A percentile compares a stretch with the other conserved stretches of the same genome.
phyloP scores from a whole-genome alignment of 2,888 invertebrate species.

The Rhagium mordax region DNA sequence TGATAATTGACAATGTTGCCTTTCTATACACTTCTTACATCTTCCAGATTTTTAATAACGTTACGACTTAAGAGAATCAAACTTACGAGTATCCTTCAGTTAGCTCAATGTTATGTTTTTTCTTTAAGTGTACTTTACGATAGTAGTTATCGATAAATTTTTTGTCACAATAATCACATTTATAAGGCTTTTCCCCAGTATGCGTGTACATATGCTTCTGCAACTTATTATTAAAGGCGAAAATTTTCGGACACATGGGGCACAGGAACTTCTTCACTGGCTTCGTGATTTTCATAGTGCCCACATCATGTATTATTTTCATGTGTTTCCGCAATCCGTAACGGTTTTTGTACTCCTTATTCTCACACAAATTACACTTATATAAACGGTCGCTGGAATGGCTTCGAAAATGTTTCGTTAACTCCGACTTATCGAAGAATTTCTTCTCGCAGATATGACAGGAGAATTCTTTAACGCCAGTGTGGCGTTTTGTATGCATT shows the following conservation, averaged over 20 bases:
- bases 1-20: conserved; percentile 36
- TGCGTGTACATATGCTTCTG: conserved; percentile 59
- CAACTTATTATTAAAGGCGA: conserved; percentile 57
- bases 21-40: neutral
- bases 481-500: conserved; percentile 56
- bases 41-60: neutral
- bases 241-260: conserved; percentile 57
- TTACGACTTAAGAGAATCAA: neutral
- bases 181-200: conserved; percentile 58
- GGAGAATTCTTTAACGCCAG: conserved; percentile 62
- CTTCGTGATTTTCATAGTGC: conserved; percentile 62
- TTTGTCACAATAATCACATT: conserved; percentile 57
- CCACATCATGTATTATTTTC: conserved; percentile 55
- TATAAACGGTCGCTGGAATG: conserved; percentile 57
- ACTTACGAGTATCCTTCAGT: conserved; percentile 8
- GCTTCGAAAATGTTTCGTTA: conserved; percentile 56
- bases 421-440: conserved; percentile 58
- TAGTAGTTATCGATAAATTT: conserved; percentile 58
- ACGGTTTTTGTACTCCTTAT: conserved; percentile 58
- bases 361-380: conserved; percentile 54
- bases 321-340: conserved; percentile 58
- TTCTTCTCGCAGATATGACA: conserved; percentile 66
- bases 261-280: conserved; percentile 64
- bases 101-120: conserved; percentile 53
- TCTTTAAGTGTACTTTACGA: conserved; percentile 57